Conservation (phyloP, 2,888 invertebrate genomes). For the Drosophila helvetica region DNA sequence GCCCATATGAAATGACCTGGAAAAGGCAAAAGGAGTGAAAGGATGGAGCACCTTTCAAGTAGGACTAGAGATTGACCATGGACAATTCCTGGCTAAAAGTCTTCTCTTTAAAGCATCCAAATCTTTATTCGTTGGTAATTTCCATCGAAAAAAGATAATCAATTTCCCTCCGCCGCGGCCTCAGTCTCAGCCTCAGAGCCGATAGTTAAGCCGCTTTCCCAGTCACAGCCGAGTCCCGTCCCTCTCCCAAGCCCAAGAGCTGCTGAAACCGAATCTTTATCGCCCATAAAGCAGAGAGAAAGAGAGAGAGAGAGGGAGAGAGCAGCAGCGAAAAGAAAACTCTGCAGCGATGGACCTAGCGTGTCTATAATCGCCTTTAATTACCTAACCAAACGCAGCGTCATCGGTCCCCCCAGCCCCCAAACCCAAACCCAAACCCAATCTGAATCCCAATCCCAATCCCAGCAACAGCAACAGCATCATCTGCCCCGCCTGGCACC, state of each 20-base stretch:
- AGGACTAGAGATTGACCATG: background rate
- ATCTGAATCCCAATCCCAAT: background rate
- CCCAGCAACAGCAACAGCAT: background rate
- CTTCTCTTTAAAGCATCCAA: background rate
- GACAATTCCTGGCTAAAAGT: too few species aligned
- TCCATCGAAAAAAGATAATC: background rate
- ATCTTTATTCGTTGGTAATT: background rate
- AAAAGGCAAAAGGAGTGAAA: background rate
- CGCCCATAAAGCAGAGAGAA: conserved; percentile 29
- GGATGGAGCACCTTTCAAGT: background rate
- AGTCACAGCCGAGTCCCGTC: background rate
- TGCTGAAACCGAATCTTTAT: conserved; percentile 44
- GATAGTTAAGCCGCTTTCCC: background rate
- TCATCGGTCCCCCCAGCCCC: background rate
- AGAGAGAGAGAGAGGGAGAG: background rate
- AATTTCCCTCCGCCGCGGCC: background rate
- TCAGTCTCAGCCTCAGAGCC: background rate
- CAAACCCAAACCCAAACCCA: background rate
- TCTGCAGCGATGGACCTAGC: conserved; percentile 55
- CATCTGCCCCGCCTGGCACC: background rate
- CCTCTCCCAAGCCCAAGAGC: conserved; percentile 1
- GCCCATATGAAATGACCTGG: too few species aligned
- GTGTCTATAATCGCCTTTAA: conserved; percentile 79
- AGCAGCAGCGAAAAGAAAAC: conserved; percentile 41
- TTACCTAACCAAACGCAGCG: conserved; percentile 53